Evolutionary conservation across 2,797 vertebrate genomes (phyloP), one percentile per base, ranked within the genome.

Genomic region (Bradypodion ventrale): DNA sequence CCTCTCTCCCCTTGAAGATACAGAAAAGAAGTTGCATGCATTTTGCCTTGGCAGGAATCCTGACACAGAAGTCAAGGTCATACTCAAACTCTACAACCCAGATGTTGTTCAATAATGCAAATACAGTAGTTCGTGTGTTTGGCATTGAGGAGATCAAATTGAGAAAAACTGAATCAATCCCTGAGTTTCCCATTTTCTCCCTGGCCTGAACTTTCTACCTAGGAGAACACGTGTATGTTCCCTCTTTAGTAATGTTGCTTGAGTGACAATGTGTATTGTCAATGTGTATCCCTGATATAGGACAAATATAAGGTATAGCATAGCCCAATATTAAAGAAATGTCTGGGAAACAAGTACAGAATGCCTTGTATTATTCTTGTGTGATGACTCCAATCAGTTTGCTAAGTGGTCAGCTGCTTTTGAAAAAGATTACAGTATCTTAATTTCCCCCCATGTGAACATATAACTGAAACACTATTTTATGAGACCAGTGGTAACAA

Each of bases 401-500:
- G 74, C 83, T 68, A 68, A 87, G 66, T 10, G 23, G 49, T 83
- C 66, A 84, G 85, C 75, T 83, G 87, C 83, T 40, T 59, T 86
- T 49, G 35, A 21, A 75, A 35, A 56, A 75, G 49, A 25, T 21
- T n/a, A n/a, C n/a, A n/a, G n/a, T 37, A 59, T 56, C 32, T 25
- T 59, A 75, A 59, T 3, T 65, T 65, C 40, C 49, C 78, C 40
- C 59, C 19, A 29, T n/a, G 15, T 21, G 10, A 65, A 37, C 32
- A 78, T 13, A 78, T 65, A 42, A 10, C 10, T 66, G 27, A 29
- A 78, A 78, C 23, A 78, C 35, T 35, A 8, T 66, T n/a, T 65
- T 42, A 40, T 46, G 29, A 66, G 59, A 90, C 79, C 6, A 75
- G 5, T 76, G 42, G 37, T 37, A 49, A 80, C 74, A 75, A 75